Evolutionary conservation across 1,140 invertebrate genomes (phyloP).

Genomic region (Brachionus koreanus): DNA sequence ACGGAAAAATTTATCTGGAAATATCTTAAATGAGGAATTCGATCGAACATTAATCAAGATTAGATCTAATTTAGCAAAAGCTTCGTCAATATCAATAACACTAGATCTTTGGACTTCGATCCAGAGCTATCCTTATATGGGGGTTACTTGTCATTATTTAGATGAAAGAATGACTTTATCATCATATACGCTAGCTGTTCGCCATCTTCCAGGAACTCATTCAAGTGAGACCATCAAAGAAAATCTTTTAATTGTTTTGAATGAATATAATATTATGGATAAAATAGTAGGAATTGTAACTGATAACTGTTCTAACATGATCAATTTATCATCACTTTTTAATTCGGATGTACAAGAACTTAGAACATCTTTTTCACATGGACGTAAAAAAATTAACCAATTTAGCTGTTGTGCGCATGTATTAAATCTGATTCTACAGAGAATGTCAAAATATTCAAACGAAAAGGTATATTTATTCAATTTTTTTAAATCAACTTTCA

Average conservation of each 20-base stretch:
- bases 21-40: background rate
- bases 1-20: background rate
- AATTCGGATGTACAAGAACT: background rate
- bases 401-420: no score
- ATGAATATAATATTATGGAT: background rate
- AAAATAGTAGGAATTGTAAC: background rate
- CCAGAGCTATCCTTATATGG: background rate
- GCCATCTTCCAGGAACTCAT: background rate
- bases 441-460: background rate
- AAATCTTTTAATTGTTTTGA: background rate
- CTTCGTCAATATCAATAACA: background rate
- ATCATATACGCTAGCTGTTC: background rate
- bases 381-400: background rate
- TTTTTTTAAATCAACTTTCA: no score
- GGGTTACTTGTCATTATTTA: background rate
- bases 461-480: background rate
- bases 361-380: background rate
- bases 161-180: background rate
- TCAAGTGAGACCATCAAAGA: background rate
- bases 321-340: background rate
- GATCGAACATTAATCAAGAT: background rate
- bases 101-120: background rate
- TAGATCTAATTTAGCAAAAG: background rate
- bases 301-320: background rate
- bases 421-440: background rate